Percentiles rank a stretch among this genome's conserved stretches.
Conservation (phyloP, 2,113 vertebrate genomes). For the Polypterus bichir region DNA sequence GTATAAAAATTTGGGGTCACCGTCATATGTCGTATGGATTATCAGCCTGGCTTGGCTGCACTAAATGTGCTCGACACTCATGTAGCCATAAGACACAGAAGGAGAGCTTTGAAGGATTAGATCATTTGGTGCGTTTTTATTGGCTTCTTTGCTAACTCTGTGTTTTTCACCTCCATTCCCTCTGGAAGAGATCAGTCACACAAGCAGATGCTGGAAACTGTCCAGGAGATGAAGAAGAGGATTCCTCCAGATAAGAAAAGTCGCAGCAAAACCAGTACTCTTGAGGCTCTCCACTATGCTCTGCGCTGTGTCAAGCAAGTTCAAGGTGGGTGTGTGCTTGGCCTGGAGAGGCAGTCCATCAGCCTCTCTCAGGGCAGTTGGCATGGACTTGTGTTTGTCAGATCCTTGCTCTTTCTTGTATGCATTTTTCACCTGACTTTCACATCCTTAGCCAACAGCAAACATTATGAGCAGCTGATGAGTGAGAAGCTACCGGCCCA, state of each 20-base stretch:
- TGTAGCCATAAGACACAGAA: neutral
- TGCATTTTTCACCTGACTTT: constrained; percentile 10
- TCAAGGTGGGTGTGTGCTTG: constrained; percentile 48
- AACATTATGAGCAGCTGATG: constrained; percentile 69
- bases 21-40: neutral
- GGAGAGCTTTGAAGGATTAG: neutral
- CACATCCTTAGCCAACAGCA: constrained; percentile 56
- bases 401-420: too few relatives aligned
- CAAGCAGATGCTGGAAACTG: constrained; percentile 51
- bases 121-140: neutral
- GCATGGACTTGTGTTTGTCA: neutral
- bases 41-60: neutral
- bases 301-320: constrained; percentile 71
- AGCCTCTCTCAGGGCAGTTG: neutral
- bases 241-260: constrained; percentile 54
- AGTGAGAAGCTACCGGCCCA: constrained; percentile 44
- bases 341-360: neutral
- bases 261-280: constrained; percentile 60
- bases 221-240: constrained; percentile 76
- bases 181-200: constrained; percentile 40
- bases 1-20: too few relatives aligned
- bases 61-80: neutral
- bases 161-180: constrained; percentile 24
- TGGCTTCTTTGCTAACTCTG: neutral
- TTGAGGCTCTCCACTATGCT: constrained; percentile 69